Conservation (phyloP, 2,797 vertebrate genomes). For the Gymnoscopelus microlampas region DNA sequence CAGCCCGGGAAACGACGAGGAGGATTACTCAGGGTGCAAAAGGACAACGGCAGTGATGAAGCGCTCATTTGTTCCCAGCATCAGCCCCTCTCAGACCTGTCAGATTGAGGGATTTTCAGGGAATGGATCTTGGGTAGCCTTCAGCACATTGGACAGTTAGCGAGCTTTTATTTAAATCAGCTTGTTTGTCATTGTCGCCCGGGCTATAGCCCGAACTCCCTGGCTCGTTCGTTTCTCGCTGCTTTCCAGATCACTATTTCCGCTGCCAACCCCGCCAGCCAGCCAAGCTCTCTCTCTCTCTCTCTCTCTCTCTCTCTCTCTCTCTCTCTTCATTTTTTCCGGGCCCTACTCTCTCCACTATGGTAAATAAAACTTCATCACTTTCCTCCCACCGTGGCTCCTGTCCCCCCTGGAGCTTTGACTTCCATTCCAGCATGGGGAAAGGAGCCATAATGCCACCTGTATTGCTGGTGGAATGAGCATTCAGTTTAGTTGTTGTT, state of each 20-base stretch:
- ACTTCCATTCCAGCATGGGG: too few relatives aligned
- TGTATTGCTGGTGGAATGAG: too few relatives aligned
- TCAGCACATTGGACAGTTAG: slow-evolving; percentile 30
- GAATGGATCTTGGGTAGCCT: slow-evolving; percentile 21
- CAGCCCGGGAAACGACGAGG: neutral
- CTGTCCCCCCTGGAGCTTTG: neutral
- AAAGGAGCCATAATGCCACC: too few relatives aligned
- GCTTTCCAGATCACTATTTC: neutral
- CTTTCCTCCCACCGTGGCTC: neutral
- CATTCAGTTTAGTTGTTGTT: too few relatives aligned
- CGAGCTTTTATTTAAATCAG: slow-evolving; percentile 43
- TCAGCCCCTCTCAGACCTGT: slow-evolving; percentile 16
- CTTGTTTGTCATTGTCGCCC: slow-evolving; percentile 34
- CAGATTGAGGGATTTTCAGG: slow-evolving; percentile 25
- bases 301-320: neutral
- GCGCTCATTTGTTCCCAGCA: slow-evolving; percentile 15
- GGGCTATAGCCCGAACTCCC: neutral
- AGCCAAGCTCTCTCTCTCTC: neutral
- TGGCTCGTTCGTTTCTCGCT: slow-evolving; percentile 9
- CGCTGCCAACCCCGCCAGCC: neutral
- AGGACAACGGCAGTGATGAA: slow-evolving; percentile 29
- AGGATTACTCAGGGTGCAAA: slow-evolving; percentile 19
- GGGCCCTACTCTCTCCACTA: neutral
- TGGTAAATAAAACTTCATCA: slow-evolving; percentile 5
- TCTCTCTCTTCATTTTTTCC: neutral